Percentiles rank a stretch among this genome's conserved stretches.
phyloP scores from a whole-genome alignment of 2,797 vertebrate species.

The Cuculus canorus region DNA sequence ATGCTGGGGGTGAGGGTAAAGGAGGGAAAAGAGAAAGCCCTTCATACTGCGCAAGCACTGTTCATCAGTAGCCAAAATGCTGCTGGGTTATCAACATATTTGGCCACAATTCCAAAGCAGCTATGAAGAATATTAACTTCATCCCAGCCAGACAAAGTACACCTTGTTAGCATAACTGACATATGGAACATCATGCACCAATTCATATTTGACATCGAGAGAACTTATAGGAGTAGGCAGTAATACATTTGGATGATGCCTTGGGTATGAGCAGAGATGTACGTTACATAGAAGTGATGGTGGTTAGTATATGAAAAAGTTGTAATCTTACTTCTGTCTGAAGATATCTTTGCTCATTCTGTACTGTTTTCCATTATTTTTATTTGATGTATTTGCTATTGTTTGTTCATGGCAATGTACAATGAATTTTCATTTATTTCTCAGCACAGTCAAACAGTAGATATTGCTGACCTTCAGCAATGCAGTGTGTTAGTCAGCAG shows the following conservation, averaged over 20 bases:
- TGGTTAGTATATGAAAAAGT: background rate
- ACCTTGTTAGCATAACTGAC: background rate
- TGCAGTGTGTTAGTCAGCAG: conserved; percentile 22
- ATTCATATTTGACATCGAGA: background rate
- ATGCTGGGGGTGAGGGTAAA: background rate
- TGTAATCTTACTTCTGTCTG: conserved; percentile 1
- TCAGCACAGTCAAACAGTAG: conserved; percentile 33
- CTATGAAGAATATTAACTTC: background rate
- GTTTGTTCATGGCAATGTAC: conserved; percentile 20
- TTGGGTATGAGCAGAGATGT: background rate
- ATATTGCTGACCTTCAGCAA: conserved; percentile 65
- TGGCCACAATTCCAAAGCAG: background rate
- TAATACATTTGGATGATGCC: background rate
- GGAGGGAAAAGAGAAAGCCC: background rate
- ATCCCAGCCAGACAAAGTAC: background rate
- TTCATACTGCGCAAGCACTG: background rate
- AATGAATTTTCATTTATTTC: conserved; percentile 68
- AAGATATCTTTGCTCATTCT: conserved; percentile 24
- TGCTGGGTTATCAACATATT: background rate
- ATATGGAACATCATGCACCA: background rate
- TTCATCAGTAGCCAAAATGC: background rate
- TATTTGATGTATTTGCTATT: conserved; percentile 55
- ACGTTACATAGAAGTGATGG: background rate
- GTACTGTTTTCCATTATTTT: conserved; percentile 48
- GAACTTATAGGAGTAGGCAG: background rate